Evolutionary conservation across 2,888 invertebrate genomes (phyloP), one percentile per base, ranked within the genome.

Genomic region (Silvanus unidentatus): DNA sequence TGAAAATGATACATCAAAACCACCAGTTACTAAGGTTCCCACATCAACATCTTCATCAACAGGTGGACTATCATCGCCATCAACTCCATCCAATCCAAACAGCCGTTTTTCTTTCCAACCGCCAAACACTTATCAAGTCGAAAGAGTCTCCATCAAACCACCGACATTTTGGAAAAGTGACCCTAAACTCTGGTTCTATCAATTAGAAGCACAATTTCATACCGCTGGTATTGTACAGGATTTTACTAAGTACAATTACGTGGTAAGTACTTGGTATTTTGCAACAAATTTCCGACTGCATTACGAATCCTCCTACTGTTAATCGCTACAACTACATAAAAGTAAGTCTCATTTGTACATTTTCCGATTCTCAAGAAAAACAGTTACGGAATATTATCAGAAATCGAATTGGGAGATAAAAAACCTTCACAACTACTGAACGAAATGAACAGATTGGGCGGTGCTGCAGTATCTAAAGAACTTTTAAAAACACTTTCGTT

Each of bases 251-350:
- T 58, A 52, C 38, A 52, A 59, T 40, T 47, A 49, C 2, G 53
- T 61, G 4, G 53, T 64, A 6, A 52, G 55, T 12, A 47, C 52
- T 64, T 8, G 59, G 61, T 11, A 44, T 58, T 2, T 41, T 60
- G 10, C 40, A 53, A 10, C 53, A 57, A 30, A 50, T 61, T 1
- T 50, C 50, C 36, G 62, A 62, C 22, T 41, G 59, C 1, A 51
- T 63, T 34, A 42, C 48, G 8, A 45, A 48, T 15, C 51, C 57
- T 16, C 49, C 52, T 12, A 13, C 5, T 9, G 42, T 39, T 2
- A 40, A 53, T 12, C 43, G 47, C 16, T 58, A 55, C 37, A 15
- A 39, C 32, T 42, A 48, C 10, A 38, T 58, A 5, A 61, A 59
- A 43, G 15, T 44, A 14, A 44, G 53, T 8, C 32, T 61, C 16